Percentiles rank a stretch among this genome's conserved stretches.
phyloP scores from a whole-genome alignment of 2,113 vertebrate genomes.

The Corydoras sp. region DNA sequence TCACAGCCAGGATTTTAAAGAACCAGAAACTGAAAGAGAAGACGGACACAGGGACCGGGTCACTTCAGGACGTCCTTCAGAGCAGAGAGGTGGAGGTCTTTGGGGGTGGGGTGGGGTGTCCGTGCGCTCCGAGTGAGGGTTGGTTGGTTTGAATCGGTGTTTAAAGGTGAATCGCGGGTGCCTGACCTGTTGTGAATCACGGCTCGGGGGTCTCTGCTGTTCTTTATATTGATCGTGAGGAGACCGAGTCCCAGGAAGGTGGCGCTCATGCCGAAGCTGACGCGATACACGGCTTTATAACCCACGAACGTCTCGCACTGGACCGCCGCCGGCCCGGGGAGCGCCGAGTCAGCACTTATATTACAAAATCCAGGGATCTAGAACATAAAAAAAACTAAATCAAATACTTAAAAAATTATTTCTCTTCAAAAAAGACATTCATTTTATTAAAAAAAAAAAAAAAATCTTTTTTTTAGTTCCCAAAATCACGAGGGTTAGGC shows the following conservation, averaged over 20 bases:
- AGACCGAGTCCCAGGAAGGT: constrained; percentile 79
- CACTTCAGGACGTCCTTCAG: no score
- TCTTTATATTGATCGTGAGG: constrained; percentile 81
- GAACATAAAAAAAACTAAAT: constrained; percentile 16
- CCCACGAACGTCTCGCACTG: constrained; percentile 83
- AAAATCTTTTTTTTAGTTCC: no score
- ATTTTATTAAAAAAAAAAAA: no score
- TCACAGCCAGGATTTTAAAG: constrained; percentile 82
- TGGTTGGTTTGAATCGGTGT: no score
- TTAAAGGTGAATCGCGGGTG: neutral
- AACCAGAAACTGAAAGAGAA: constrained; percentile 82
- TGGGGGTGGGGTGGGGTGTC: no score
- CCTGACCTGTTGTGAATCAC: constrained; percentile 87
- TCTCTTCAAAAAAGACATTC: neutral
- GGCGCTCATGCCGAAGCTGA: constrained; percentile 84
- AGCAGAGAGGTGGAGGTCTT: no score
- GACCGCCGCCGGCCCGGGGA: constrained; percentile 57
- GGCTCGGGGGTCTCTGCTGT: constrained; percentile 80
- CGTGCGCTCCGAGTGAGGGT: no score
- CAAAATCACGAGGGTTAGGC: no score
- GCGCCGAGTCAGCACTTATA: constrained; percentile 61
- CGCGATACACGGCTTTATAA: constrained; percentile 86
- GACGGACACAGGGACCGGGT: neutral
- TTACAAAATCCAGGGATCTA: constrained; percentile 93
- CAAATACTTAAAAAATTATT: neutral